phyloP scores from a whole-genome alignment of 2,113 vertebrate genomes.

The Gasterosteus aculeatus region DNA sequence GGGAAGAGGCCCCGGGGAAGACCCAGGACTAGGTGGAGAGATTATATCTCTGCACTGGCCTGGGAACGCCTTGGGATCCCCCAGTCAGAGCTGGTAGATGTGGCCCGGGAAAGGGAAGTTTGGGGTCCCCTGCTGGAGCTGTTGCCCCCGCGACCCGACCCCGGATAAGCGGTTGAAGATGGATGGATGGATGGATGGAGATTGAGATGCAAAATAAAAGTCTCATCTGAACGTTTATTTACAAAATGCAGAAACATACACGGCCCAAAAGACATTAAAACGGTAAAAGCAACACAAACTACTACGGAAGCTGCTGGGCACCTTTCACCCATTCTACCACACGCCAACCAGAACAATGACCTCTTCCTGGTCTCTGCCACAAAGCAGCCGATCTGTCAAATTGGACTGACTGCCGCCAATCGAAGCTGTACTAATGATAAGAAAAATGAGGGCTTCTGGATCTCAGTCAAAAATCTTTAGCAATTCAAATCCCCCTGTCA shows the following conservation, averaged over 20 bases:
- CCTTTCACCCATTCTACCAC: background rate
- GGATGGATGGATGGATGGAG: too few species aligned
- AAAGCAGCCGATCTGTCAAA: background rate
- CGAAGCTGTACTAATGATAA: too few species aligned
- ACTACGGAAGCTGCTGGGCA: background rate
- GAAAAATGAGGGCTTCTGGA: background rate
- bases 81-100: too few species aligned
- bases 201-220: conserved; percentile 30
- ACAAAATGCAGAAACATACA: background rate
- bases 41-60: too few species aligned
- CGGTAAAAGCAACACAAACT: conserved; percentile 1
- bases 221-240: conserved; percentile 4
- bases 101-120: too few species aligned
- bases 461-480: background rate
- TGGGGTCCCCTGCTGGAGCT: too few species aligned
- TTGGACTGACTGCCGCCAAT: background rate
- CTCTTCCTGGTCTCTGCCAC: background rate
- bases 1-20: too few species aligned
- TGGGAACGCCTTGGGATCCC: too few species aligned
- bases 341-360: background rate
- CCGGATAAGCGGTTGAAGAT: too few species aligned
- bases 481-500: background rate
- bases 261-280: background rate
- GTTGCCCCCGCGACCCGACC: too few species aligned
- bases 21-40: too few species aligned